Conservation (phyloP, 2,888 invertebrate species). For the Mesoligia furuncula region DNA sequence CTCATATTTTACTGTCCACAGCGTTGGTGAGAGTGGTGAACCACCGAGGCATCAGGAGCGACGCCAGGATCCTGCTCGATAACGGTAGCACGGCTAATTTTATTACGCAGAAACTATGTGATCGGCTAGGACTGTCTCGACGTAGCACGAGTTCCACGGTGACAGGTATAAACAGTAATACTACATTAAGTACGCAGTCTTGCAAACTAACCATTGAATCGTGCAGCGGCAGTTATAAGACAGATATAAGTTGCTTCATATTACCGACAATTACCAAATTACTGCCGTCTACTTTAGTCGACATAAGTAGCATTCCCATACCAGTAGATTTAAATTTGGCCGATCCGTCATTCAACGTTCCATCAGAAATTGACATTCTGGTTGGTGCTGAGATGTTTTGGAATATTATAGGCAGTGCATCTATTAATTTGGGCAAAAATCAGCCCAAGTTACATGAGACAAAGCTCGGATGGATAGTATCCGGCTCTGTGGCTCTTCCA, state of each 20-base stretch:
- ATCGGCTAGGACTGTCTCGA: neutral
- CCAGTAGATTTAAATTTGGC: neutral
- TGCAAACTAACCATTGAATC: neutral
- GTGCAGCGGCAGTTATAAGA: neutral
- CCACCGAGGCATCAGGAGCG: neutral
- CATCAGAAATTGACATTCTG: neutral
- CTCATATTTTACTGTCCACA: no score
- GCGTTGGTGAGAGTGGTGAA: no score
- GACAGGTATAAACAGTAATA: no score
- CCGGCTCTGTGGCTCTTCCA: no score
- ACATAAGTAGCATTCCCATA: neutral
- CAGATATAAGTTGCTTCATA: neutral
- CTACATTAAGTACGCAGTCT: no score
- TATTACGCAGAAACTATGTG: neutral
- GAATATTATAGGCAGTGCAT: neutral
- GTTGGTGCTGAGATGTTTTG: neutral
- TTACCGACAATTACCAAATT: neutral
- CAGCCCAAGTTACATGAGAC: no score
- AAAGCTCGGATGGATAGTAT: no score
- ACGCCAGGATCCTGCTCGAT: neutral
- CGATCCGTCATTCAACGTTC: neutral
- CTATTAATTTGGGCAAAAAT: no score
- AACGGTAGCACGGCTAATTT: neutral
- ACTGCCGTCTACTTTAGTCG: neutral
- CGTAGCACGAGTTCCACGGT: neutral